Percentiles rank a stretch among this genome's conserved stretches.
Conservation (phyloP, 2,797 vertebrate genomes). For the Eulemur coronatus region DNA sequence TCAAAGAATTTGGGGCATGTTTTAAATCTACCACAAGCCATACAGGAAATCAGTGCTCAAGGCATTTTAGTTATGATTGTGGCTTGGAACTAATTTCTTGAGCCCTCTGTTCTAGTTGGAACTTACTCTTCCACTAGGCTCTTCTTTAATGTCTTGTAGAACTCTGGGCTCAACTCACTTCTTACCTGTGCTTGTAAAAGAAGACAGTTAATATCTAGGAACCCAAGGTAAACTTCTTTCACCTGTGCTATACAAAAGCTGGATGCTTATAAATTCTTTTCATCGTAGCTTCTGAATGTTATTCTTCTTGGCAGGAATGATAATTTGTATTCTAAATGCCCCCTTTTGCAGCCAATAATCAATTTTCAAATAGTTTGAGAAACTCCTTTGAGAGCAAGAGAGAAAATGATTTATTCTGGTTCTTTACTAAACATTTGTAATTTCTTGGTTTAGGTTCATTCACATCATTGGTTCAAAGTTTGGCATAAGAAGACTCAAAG, state of each 20-base stretch:
- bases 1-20: background rate
- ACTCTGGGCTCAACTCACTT: background rate
- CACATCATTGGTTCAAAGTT: background rate
- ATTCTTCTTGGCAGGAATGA: background rate
- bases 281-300: conserved; percentile 29
- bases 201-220: background rate
- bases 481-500: background rate
- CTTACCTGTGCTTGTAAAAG: background rate
- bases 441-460: background rate
- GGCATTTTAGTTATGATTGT: background rate
- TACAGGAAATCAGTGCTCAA: background rate
- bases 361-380: conserved; percentile 2
- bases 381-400: background rate
- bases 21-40: background rate
- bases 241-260: background rate
- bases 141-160: background rate
- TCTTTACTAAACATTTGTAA: conserved; percentile 27
- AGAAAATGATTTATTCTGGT: background rate
- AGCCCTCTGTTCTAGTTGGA: background rate
- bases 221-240: background rate
- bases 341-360: background rate
- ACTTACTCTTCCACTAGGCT: background rate
- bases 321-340: conserved; percentile 7
- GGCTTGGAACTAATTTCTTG: background rate
- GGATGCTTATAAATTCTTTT: background rate